Evolutionary conservation across 1,140 invertebrate species (phyloP).

Genomic region (Geopemphigus sp.): DNA sequence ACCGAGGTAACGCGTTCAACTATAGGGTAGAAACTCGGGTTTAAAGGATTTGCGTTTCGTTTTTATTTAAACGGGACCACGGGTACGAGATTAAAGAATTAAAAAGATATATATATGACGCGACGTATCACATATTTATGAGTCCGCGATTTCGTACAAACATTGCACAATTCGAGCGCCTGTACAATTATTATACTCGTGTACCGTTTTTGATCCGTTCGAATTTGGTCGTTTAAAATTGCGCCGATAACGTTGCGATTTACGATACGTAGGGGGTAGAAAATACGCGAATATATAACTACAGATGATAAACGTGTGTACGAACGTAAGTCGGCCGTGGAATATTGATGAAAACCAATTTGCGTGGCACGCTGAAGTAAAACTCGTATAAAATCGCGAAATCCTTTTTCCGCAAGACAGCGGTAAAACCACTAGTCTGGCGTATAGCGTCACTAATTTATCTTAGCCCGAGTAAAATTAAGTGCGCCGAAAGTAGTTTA

Average conservation of each 20-base stretch:
- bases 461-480: neutral
- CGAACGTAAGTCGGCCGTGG: neutral
- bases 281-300: no score
- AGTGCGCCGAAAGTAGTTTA: neutral
- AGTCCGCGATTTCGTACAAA: neutral
- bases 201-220: no score
- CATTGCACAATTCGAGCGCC: no score
- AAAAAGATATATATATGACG: neutral
- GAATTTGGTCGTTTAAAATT: no score
- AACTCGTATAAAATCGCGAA: neutral
- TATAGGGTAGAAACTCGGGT: neutral
- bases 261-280: no score
- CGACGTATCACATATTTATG: neutral
- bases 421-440: neutral
- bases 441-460: neutral
- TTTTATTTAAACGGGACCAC: neutral
- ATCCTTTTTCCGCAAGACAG: neutral
- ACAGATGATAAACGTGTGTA: no score
- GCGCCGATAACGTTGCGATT: no score
- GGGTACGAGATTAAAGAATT: neutral
- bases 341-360: slow-evolving; percentile 4
- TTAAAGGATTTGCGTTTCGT: slow-evolving; percentile 11
- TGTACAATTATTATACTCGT: no score
- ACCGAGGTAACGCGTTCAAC: no score
- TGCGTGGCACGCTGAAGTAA: neutral